Evolutionary conservation across 2,888 invertebrate species (phyloP).

Genomic region (Tetragonula carbonaria): DNA sequence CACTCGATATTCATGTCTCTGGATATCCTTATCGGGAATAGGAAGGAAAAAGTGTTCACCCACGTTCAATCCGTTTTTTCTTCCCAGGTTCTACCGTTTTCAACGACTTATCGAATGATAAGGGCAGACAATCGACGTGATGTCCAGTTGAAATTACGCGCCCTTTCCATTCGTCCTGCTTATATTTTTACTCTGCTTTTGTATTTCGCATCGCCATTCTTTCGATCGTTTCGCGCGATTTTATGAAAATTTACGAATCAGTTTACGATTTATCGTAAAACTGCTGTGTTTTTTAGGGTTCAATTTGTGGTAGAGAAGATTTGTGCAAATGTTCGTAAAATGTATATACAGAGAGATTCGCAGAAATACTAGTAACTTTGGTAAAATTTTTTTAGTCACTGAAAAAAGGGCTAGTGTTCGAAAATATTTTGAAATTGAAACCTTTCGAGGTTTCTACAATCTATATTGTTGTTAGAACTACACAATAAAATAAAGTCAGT

Average conservation of each 20-base stretch:
- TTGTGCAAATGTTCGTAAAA: too few relatives aligned
- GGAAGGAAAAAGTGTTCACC: constrained; percentile 39
- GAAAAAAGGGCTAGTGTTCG: too few relatives aligned
- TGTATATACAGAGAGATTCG: too few relatives aligned
- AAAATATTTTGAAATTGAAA: too few relatives aligned
- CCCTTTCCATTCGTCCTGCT: neutral
- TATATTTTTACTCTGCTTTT: constrained; percentile 8
- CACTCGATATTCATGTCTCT: constrained; percentile 36
- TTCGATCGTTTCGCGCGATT: neutral
- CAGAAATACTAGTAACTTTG: too few relatives aligned
- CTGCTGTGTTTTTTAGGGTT: too few relatives aligned
- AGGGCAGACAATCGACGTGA: constrained; percentile 10
- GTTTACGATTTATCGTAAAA: neutral
- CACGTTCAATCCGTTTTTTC: constrained; percentile 54
- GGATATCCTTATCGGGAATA: constrained; percentile 49
- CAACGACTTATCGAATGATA: constrained; percentile 44
- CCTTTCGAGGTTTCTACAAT: too few relatives aligned
- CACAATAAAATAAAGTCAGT: too few relatives aligned
- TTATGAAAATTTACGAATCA: neutral
- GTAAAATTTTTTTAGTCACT: too few relatives aligned
- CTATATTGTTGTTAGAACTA: too few relatives aligned
- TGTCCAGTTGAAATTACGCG: constrained; percentile 22
- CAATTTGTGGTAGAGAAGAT: too few relatives aligned
- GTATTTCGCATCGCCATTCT: neutral
- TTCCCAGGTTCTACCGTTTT: neutral